phyloP scores from a whole-genome alignment of 2,797 vertebrate genomes.

The Vespertilio murinus region DNA sequence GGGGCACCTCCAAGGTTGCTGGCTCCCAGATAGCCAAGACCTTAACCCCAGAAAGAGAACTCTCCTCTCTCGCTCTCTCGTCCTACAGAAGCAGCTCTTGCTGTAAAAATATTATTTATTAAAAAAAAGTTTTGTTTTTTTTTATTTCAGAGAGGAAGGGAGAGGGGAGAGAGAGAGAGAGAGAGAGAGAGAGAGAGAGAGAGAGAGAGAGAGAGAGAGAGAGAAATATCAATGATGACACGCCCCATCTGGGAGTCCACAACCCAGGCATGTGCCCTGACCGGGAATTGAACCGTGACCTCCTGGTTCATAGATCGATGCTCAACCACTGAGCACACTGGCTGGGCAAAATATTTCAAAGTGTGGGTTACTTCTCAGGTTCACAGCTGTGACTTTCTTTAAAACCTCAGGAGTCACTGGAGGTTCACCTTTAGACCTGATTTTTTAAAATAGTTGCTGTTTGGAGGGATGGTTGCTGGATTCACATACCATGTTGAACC shows the following conservation, averaged over 20 bases:
- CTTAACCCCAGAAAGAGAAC: not conserved
- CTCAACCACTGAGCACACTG: too few relatives aligned
- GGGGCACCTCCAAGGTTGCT: not conserved
- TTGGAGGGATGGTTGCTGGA: not conserved
- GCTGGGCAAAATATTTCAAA: not conserved
- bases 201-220: too few relatives aligned
- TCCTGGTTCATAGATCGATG: too few relatives aligned
- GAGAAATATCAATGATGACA: too few relatives aligned
- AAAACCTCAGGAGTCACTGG: not conserved
- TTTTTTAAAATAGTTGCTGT: slow-evolving; percentile 16
- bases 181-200: too few relatives aligned
- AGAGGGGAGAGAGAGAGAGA: too few relatives aligned
- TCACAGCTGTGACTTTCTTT: not conserved
- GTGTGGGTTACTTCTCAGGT: slow-evolving; percentile 15
- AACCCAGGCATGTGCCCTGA: too few relatives aligned
- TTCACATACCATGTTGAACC: not conserved
- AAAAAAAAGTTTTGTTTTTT: too few relatives aligned
- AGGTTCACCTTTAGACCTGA: slow-evolving; percentile 19
- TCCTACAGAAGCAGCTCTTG: not conserved
- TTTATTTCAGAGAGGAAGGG: too few relatives aligned
- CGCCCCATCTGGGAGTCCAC: too few relatives aligned
- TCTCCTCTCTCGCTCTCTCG: not conserved
- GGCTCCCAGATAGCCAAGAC: not conserved
- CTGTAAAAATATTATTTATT: not conserved
- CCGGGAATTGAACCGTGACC: too few relatives aligned